Conservation (phyloP, 92 coral and sea anemone species). For the Siderastrea radians region DNA sequence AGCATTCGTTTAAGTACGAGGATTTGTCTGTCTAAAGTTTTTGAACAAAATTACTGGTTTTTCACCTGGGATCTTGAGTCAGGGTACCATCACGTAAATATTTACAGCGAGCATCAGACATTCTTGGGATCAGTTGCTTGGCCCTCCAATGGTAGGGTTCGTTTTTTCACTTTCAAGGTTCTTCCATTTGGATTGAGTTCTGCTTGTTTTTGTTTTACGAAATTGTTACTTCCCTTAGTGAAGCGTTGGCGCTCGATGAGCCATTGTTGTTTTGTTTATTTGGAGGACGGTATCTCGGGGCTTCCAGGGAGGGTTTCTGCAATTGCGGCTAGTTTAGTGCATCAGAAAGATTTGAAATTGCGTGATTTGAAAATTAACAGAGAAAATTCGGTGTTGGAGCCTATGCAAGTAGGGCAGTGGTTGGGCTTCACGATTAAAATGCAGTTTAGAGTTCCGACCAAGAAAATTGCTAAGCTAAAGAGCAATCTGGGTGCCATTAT, state of each 20-base stretch:
- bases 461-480: too few species aligned
- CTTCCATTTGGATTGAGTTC: conserved; percentile 41
- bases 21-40: conserved; percentile 12
- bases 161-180: conserved; percentile 24
- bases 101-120: conserved; percentile 21
- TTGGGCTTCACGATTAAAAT: too few species aligned
- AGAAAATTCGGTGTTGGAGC: conserved; percentile 40
- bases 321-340: not conserved
- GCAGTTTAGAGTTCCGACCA: too few species aligned
- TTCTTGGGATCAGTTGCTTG: conserved; percentile 51
- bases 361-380: conserved; percentile 23
- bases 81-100: conserved; percentile 64
- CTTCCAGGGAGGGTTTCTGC: not conserved
- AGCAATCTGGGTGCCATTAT: too few species aligned
- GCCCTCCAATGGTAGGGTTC: conserved; percentile 1
- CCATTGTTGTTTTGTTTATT: conserved; percentile 32
- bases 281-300: conserved; percentile 44
- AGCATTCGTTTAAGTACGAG: too few species aligned
- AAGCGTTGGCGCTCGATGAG: conserved; percentile 30
- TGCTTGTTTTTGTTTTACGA: conserved; percentile 39
- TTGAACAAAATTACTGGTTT: conserved; percentile 43
- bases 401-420: conserved; percentile 58
- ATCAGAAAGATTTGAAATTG: not conserved
- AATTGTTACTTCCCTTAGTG: conserved; percentile 18
- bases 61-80: conserved; percentile 39